Evolutionary conservation across 2,113 vertebrate genomes (phyloP).

Genomic region (cattle (Bos taurus)): ARS-UCD2.0 NC_037331.1:8500501-8501000

Average conservation of each 20-base stretch:
- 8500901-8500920: not conserved
- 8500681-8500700: not conserved
- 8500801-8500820: not conserved
- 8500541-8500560: not conserved
- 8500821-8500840: not conserved
- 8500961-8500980: not conserved
- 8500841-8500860: not conserved
- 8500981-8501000: not conserved
- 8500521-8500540: not conserved
- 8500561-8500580: not conserved
- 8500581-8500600: not conserved
- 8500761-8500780: not conserved
- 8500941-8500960: not conserved
- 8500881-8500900: not conserved
- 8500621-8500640: not conserved
- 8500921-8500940: not conserved
- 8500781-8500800: not conserved
- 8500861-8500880: not conserved
- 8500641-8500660: not conserved
- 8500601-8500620: not conserved
- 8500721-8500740: not conserved
- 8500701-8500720: not conserved
- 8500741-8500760: not conserved
- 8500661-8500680: not conserved
- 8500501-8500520: not conserved